A percentile compares a stretch with the other conserved stretches of the same genome.
phyloP scores from a whole-genome alignment of 2,797 vertebrate genomes.

The Melanotaenia parkinsoni region DNA sequence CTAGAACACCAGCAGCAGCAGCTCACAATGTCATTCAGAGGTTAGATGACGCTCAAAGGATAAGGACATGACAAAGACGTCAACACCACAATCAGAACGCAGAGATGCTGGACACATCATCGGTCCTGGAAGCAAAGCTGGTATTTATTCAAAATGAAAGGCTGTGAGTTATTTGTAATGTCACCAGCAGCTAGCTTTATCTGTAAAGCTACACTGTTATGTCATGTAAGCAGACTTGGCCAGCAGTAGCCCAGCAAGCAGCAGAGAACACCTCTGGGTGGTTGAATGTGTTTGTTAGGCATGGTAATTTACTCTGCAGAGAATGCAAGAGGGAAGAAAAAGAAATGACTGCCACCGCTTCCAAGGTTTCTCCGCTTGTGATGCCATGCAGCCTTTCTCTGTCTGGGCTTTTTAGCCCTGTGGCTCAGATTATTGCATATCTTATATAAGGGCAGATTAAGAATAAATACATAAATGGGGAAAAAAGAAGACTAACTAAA shows the following conservation, averaged over 20 bases:
- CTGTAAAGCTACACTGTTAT: conserved; percentile 32
- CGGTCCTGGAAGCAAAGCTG: background rate
- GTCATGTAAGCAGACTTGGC: conserved; percentile 47
- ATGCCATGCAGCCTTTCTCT: conserved; percentile 24
- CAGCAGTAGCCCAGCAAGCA: conserved; percentile 36
- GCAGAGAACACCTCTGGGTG: conserved; percentile 42
- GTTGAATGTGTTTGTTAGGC: conserved; percentile 65
- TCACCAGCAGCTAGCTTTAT: conserved; percentile 17
- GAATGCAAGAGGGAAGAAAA: conserved; percentile 14
- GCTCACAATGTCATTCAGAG: conserved; percentile 73
- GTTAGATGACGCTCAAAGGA: conserved; percentile 49
- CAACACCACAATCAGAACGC: conserved; percentile 1
- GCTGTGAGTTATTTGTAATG: background rate
- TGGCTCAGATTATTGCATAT: conserved; percentile 55
- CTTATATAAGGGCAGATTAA: conserved; percentile 60
- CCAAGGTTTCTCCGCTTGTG: conserved; percentile 30
- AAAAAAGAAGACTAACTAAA: conserved; percentile 39
- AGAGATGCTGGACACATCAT: background rate
- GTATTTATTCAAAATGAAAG: background rate
- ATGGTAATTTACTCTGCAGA: conserved; percentile 50
- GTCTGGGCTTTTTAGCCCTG: conserved; percentile 39
- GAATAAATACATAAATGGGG: conserved; percentile 27
- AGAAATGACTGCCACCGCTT: conserved; percentile 33
- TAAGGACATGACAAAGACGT: conserved; percentile 28
- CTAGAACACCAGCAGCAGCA: conserved; percentile 41